These are phyloP conservation scores for Ceramica pisi DNA, from an alignment of 2,888 invertebrate genomes.

Conservation along the genomic window DNA sequence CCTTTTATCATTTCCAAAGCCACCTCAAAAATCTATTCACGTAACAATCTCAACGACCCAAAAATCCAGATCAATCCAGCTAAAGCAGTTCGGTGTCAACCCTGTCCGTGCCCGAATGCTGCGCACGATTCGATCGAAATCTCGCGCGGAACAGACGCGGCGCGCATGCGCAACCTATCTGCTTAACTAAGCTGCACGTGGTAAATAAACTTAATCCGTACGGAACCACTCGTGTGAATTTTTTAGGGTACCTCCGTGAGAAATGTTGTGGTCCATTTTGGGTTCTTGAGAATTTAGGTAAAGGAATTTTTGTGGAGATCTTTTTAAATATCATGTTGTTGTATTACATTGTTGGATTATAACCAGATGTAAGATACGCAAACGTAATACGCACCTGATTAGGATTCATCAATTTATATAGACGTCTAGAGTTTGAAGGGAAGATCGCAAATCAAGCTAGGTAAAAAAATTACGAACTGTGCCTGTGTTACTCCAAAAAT, in stretches of 20 bases:
- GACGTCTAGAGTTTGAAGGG: background rate
- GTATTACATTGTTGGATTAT: background rate
- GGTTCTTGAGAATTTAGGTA: slow-evolving; percentile 26
- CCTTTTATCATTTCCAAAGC: background rate
- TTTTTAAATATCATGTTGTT: background rate
- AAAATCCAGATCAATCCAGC: slow-evolving; percentile 33
- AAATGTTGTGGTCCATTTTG: slow-evolving; percentile 39
- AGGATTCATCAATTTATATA: background rate
- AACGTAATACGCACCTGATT: no score
- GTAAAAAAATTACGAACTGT: background rate
- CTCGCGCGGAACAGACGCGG: slow-evolving; percentile 77
- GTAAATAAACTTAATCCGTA: slow-evolving; percentile 69
- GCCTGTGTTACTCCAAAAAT: background rate
- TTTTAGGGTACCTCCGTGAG: slow-evolving; percentile 59
- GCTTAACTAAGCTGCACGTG: slow-evolving; percentile 67
- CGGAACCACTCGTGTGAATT: slow-evolving; percentile 66
- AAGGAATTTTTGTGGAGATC: slow-evolving; percentile 11
- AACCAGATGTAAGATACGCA: background rate
- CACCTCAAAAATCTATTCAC: background rate
- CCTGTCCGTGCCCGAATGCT: slow-evolving; percentile 67
- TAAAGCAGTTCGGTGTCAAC: slow-evolving; percentile 35
- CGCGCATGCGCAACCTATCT: slow-evolving; percentile 71
- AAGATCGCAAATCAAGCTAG: no score
- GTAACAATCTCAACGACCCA: background rate
- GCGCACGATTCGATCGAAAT: slow-evolving; percentile 81